Conservation (phyloP, 2,113 vertebrate genomes). For the Actenoides lindsayi region DNA sequence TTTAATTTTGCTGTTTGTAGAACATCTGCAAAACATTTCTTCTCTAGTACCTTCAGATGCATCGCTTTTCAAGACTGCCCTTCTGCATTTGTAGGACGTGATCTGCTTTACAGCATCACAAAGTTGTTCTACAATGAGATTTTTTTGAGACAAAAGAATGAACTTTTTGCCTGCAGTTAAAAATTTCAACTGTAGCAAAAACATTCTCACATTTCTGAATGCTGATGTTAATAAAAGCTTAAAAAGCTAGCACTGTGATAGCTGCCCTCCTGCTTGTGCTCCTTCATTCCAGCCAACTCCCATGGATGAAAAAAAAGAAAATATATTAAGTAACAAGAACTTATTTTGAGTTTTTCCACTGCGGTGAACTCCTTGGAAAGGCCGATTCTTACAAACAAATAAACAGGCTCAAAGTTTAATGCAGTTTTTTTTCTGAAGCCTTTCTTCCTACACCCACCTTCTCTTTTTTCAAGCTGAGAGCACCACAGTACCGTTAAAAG, state of each 20-base stretch:
- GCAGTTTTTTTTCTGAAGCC: neutral
- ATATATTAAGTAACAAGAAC: neutral
- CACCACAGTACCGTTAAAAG: conserved; percentile 52
- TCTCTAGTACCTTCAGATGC: neutral
- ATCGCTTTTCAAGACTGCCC: neutral
- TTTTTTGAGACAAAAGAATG: neutral
- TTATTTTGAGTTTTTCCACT: neutral
- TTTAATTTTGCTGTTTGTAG: neutral
- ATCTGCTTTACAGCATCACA: neutral
- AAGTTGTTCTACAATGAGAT: neutral
- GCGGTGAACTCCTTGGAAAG: neutral
- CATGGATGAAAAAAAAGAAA: neutral
- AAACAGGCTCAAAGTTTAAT: neutral
- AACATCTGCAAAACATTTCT: neutral
- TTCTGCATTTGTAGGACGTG: neutral
- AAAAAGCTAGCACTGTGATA: neutral
- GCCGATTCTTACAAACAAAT: neutral
- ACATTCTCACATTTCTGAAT: neutral
- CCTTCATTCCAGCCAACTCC: neutral
- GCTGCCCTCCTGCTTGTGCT: neutral
- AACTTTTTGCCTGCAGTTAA: neutral
- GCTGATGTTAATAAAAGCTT: neutral
- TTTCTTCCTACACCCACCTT: conserved; percentile 7
- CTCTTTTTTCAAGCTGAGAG: conserved; percentile 15
- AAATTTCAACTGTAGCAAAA: neutral